Evolutionary conservation across 2,888 invertebrate species (phyloP).

Genomic region (Polydesmus complanatus): DNA sequence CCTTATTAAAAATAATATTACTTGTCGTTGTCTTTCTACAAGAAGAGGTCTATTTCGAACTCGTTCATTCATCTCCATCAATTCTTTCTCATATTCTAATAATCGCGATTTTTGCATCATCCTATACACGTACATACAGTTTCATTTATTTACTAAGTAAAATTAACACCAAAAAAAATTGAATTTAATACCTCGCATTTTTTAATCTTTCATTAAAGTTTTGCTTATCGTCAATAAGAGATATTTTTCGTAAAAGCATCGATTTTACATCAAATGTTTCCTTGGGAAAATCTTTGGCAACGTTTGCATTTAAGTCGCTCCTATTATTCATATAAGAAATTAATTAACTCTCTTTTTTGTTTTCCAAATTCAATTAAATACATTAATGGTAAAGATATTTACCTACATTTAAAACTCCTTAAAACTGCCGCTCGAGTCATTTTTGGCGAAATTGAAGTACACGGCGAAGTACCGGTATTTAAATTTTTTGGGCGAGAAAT

Average conservation of each 20-base stretch:
- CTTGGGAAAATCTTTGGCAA: background rate
- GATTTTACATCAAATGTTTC: background rate
- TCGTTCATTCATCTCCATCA: background rate
- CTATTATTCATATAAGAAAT: background rate
- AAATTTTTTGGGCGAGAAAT: no score
- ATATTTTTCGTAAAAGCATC: background rate
- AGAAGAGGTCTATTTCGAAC: background rate
- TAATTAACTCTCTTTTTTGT: background rate
- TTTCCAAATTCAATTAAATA: background rate
- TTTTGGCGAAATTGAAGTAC: background rate
- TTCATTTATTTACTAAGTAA: background rate
- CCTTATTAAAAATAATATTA: background rate
- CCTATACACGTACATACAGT: background rate
- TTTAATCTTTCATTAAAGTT: background rate
- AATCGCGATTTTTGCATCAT: background rate
- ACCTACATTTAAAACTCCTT: background rate
- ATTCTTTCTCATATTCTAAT: background rate
- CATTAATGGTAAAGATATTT: background rate
- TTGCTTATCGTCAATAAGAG: background rate
- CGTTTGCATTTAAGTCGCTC: background rate
- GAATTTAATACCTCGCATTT: background rate
- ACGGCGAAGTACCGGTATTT: no score
- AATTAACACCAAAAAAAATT: no score
- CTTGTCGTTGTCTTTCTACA: background rate
- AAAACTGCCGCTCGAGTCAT: background rate